These are phyloP conservation scores for Scaptomyza hsui DNA, from an alignment of 1,140 invertebrate genomes.

Conservation along the genomic window DNA sequence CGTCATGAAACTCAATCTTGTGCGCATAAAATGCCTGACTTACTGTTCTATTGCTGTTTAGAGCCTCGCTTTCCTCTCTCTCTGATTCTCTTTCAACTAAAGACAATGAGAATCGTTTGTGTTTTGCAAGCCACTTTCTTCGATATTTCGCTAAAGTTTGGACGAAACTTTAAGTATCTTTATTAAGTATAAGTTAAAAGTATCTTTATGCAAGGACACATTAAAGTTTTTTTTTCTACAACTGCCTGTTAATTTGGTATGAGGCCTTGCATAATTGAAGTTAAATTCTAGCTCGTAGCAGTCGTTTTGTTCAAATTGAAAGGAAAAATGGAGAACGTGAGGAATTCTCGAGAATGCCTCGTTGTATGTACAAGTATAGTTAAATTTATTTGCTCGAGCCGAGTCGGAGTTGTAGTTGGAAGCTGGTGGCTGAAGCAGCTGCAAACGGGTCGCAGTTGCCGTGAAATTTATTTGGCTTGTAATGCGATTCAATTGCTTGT, in stretches of 20 bases:
- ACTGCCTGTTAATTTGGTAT: not conserved
- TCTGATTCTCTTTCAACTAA: slow-evolving; percentile 2
- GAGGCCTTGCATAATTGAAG: not conserved
- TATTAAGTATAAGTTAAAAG: not conserved
- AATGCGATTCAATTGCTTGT: slow-evolving; percentile 72
- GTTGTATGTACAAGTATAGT: slow-evolving; percentile 23
- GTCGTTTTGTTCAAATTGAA: not conserved
- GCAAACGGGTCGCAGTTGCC: slow-evolving; percentile 18
- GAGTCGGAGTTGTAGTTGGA: slow-evolving; percentile 7
- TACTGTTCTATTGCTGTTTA: slow-evolving; percentile 13
- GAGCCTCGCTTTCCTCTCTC: not conserved
- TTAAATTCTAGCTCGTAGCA: not conserved
- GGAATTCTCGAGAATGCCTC: slow-evolving; percentile 17
- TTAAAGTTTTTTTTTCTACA: not conserved
- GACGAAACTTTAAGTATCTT: not conserved
- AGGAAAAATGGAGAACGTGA: not conserved
- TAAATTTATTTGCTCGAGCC: slow-evolving; percentile 47
- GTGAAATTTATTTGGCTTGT: slow-evolving; percentile 71
- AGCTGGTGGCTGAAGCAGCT: slow-evolving; percentile 24
- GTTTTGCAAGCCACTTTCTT: slow-evolving; percentile 17
- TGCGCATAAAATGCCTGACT: slow-evolving; percentile 34
- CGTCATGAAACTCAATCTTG: slow-evolving; percentile 23
- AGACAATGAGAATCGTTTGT: slow-evolving; percentile 10
- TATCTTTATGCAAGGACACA: not conserved
- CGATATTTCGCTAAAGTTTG: slow-evolving; percentile 14